Conservation (phyloP, 2,797 vertebrate genomes). For the Eurystomus glaucurus region DNA sequence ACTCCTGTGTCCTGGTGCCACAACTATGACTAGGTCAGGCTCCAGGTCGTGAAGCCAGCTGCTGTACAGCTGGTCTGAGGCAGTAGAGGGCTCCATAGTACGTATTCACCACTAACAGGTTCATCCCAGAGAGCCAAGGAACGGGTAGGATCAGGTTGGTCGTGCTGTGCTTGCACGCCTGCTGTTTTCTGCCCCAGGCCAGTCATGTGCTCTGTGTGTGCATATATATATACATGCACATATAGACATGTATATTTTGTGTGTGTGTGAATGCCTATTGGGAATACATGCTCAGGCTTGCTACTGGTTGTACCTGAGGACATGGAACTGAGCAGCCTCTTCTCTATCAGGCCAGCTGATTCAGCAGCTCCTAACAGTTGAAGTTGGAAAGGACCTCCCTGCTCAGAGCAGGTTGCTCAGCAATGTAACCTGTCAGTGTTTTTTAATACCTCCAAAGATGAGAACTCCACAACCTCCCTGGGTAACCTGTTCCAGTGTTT, state of each 20-base stretch:
- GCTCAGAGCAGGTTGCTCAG: neutral
- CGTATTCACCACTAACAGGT: neutral
- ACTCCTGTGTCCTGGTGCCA: accelerated
- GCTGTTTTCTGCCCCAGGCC: neutral
- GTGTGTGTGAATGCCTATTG: neutral
- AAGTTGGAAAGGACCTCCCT: neutral
- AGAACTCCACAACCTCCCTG: neutral
- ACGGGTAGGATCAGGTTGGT: neutral
- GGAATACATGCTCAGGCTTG: slow-evolving; percentile 1
- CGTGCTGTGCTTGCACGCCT: slow-evolving; percentile 18
- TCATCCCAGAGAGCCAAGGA: slow-evolving; percentile 3
- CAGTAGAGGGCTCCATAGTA: neutral
- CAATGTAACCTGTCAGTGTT: neutral
- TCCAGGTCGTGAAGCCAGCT: neutral
- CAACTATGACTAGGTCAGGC: neutral
- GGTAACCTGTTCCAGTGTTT: neutral
- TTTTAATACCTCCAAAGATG: neutral
- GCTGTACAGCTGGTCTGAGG: neutral
- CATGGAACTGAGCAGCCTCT: neutral
- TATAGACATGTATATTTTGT: neutral
- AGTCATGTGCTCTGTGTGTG: neutral
- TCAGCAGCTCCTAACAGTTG: neutral
- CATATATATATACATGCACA: accelerated
- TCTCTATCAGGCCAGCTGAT: neutral
- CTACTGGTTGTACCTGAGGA: neutral